phyloP scores from a whole-genome alignment of 2,797 vertebrate genomes.

The Semotilus atromaculatus region DNA sequence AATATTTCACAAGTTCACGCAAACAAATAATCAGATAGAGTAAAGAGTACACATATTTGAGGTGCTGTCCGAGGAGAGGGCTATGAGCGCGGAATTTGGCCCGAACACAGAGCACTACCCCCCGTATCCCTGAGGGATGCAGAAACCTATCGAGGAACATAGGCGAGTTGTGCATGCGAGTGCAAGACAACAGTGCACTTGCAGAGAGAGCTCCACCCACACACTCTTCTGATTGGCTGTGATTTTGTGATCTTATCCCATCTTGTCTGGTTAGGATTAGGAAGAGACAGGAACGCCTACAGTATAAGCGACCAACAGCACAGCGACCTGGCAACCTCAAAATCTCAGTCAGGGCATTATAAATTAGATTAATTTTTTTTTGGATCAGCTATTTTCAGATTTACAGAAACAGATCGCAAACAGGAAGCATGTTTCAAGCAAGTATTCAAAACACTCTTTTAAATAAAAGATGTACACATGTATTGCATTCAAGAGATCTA shows the following conservation, averaged over 20 bases:
- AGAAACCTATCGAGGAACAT: too few relatives aligned
- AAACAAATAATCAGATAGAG: too few relatives aligned
- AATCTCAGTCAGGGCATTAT: too few relatives aligned
- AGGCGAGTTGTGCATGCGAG: too few relatives aligned
- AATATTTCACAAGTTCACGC: not conserved
- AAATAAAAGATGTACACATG: constrained; percentile 35
- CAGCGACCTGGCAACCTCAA: not conserved
- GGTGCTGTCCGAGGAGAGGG: not conserved
- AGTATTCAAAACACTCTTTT: not conserved
- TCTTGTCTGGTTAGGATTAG: not conserved
- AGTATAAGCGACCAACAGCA: not conserved
- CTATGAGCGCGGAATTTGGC: not conserved
- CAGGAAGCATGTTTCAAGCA: not conserved
- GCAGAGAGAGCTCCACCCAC: not conserved
- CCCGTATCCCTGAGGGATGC: not conserved
- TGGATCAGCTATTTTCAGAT: constrained; percentile 2
- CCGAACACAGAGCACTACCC: not conserved
- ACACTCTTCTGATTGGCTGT: not conserved
- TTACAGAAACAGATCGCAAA: not conserved
- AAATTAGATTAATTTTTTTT: not conserved
- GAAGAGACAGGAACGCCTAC: not conserved
- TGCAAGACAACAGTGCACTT: not conserved
- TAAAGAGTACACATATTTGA: not conserved
- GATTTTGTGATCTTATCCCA: not conserved
- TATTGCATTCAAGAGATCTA: not conserved